phyloP scores from a whole-genome alignment of 2,888 invertebrate genomes.

The Rhamnusium bicolor region DNA sequence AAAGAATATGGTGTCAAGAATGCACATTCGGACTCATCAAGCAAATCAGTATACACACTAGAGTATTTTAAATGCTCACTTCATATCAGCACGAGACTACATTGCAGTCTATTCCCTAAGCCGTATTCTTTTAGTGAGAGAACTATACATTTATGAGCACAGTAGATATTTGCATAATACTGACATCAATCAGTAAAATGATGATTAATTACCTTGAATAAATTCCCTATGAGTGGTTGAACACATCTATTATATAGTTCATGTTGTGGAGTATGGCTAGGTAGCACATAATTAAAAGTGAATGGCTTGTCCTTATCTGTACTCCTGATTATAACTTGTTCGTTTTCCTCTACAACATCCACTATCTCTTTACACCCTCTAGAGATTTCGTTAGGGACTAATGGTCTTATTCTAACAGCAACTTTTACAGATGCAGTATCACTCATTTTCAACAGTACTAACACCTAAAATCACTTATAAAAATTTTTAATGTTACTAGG shows the following conservation, averaged over 20 bases:
- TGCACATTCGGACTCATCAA: too few species aligned
- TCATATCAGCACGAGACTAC: too few species aligned
- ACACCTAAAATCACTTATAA: neutral
- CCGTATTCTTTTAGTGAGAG: too few species aligned
- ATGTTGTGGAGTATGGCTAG: slow-evolving; percentile 79
- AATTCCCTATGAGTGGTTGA: slow-evolving; percentile 79
- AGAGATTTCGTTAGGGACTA: slow-evolving; percentile 81
- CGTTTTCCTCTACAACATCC: slow-evolving; percentile 76
- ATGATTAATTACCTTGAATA: slow-evolving; percentile 83
- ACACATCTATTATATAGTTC: slow-evolving; percentile 84
- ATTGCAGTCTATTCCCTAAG: too few species aligned
- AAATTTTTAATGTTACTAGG: too few species aligned
- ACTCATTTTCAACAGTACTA: slow-evolving; percentile 53
- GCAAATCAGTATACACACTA: too few species aligned
- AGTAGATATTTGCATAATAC: too few species aligned
- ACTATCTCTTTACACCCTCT: slow-evolving; percentile 85
- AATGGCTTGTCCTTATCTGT: slow-evolving; percentile 80
- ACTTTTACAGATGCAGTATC: slow-evolving; percentile 77
- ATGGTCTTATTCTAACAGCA: slow-evolving; percentile 86
- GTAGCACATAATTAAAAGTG: slow-evolving; percentile 89
- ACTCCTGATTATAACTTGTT: slow-evolving; percentile 78
- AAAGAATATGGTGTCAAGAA: too few species aligned
- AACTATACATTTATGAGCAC: too few species aligned
- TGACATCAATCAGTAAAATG: too few species aligned
- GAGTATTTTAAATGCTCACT: too few species aligned